Base-by-base conservation (phyloP, 2,888 invertebrate species). In the Lottia scabra region DNA sequence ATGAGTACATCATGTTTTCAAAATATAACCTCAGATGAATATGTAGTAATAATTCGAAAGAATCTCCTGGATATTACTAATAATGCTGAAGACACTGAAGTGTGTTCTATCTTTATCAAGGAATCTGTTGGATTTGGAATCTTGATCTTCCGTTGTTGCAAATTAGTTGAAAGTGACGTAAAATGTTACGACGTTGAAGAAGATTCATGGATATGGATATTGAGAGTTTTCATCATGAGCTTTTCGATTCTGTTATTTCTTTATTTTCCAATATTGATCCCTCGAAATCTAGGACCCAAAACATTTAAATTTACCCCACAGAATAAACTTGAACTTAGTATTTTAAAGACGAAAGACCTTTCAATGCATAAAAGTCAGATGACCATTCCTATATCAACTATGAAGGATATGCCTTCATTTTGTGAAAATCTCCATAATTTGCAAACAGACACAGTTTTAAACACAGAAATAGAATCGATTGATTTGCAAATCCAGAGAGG, bases 181-280 rank as follows among this genome's bases (percentile, higher is more conserved):
- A 13, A 0, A 5, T 76, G 76, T 63, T 23, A 62, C 23, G 63
- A 68, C 15, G 66, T 73, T 10, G 68, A 43, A 1, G 73, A 76
- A 13, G 74, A 73, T 38, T 45, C 43, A 0, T 72, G 74, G 74
- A 68, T 70, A 16, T 74, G 72, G 72, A 66, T 67, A 5, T 67
- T 76, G 65, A 43, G 73, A n/a, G 65, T 67, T 1, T 65, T 71
- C 65, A 65, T 76, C 56, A 43, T 74, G 30, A 62, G 27, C 19
- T 3, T 70, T 19, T 66, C 74, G 19, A 45, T 71, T 4, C 56
- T 76, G 10, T 63, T 76, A 26, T 74, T 74, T 44, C 69, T 76
- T 2, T 74, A 74, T 65, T 74, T 74, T 30, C 76, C 76, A 6
- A 45, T 10, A 6, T 38, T 76, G 13, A 70, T 76, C 15, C 76